A percentile compares a stretch with the other conserved stretches of the same genome.
Evolutionary conservation across 2,888 invertebrate genomes (phyloP).

Genomic region (Mesorhabditis sp.): DNA sequence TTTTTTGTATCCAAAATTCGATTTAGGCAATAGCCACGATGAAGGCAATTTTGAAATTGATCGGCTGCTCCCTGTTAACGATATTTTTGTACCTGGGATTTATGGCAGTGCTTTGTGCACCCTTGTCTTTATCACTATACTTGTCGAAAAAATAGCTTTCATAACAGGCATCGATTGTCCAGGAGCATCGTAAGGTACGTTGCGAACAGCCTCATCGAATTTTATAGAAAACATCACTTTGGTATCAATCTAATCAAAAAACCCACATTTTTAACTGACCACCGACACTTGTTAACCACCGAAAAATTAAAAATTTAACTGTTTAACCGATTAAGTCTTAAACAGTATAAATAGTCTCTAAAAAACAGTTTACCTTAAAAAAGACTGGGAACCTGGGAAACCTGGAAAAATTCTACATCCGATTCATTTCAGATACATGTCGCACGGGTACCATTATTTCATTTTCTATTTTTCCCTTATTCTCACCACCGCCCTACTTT

Average conservation of each 20-base stretch:
- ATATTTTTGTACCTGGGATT: not conserved
- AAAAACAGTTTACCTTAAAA: no score
- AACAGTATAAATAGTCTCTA: no score
- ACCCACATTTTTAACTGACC: no score
- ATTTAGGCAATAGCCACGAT: not conserved
- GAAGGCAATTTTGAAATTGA: slow-evolving; percentile 9
- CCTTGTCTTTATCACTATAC: slow-evolving; percentile 39
- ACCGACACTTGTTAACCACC: no score
- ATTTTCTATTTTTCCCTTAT: slow-evolving; percentile 43
- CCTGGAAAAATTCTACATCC: not conserved
- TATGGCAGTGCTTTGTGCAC: not conserved
- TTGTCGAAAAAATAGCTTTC: slow-evolving; percentile 46
- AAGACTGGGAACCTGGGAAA: not conserved
- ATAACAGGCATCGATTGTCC: slow-evolving; percentile 51
- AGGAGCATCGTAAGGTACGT: slow-evolving; percentile 45
- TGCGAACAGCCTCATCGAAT: not conserved
- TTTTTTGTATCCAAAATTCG: no score
- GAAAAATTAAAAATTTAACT: no score
- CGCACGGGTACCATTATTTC: slow-evolving; percentile 45
- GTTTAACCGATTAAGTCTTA: no score
- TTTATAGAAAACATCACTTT: no score
- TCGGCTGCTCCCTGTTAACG: slow-evolving; percentile 21
- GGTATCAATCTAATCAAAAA: no score
- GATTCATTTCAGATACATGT: slow-evolving; percentile 37
- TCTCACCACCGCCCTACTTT: slow-evolving; percentile 28